Evolutionary conservation across 2,113 vertebrate genomes (phyloP).

Genomic region (Macquaria ambigua): DNA sequence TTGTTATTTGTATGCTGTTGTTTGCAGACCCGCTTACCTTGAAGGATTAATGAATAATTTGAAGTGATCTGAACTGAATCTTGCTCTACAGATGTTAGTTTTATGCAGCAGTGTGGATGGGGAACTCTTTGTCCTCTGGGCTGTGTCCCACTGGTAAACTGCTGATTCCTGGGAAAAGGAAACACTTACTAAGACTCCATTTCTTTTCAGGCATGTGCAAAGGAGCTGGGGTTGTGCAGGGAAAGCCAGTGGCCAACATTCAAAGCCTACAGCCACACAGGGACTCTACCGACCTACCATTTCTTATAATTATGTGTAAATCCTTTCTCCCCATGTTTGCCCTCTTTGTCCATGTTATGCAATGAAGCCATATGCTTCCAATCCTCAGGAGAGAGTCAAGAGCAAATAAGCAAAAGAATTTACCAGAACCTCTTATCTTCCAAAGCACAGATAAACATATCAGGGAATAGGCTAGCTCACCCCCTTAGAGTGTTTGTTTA

Average conservation of each 20-base stretch:
- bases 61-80: not conserved
- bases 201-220: conserved; percentile 67
- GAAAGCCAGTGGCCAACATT: conserved; percentile 24
- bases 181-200: conserved; percentile 61
- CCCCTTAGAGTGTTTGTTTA: conserved; percentile 57
- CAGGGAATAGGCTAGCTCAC: conserved; percentile 14
- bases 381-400: conserved; percentile 39
- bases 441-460: conserved; percentile 59
- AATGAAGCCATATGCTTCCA: conserved; percentile 73
- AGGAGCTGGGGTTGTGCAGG: conserved; percentile 26
- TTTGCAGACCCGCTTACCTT: not conserved
- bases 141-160: conserved; percentile 28
- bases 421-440: conserved; percentile 61
- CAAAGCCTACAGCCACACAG: conserved; percentile 38
- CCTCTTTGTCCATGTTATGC: conserved; percentile 58
- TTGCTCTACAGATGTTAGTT: conserved; percentile 11
- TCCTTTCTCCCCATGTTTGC: conserved; percentile 45
- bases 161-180: conserved; percentile 58
- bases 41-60: not conserved
- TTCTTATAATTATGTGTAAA: conserved; percentile 57
- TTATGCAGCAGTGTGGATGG: conserved; percentile 17
- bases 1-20: not conserved
- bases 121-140: conserved; percentile 49
- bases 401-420: conserved; percentile 47
- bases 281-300: conserved; percentile 8